Evolutionary conservation across 1,140 invertebrate species (phyloP).

Genomic region (Psilanteris sp.): DNA sequence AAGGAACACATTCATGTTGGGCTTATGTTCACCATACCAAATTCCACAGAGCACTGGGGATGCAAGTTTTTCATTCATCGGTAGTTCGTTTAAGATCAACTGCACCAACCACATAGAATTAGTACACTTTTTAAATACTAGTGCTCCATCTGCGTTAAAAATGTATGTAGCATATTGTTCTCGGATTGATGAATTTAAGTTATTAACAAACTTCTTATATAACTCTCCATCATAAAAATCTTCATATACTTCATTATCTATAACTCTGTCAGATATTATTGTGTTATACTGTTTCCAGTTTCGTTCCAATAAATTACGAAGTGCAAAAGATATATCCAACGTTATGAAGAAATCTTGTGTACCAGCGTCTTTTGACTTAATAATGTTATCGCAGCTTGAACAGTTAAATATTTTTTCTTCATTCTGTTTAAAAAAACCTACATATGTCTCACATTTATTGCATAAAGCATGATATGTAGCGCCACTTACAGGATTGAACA

Average conservation of each 20-base stretch:
- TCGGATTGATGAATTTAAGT: too few species aligned
- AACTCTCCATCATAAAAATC: slow-evolving; percentile 17
- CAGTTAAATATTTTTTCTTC: slow-evolving; percentile 2
- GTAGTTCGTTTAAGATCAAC: too few species aligned
- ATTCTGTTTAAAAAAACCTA: slow-evolving; percentile 1
- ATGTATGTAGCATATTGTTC: too few species aligned
- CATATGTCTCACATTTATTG: slow-evolving; percentile 3
- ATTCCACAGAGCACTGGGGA: too few species aligned
- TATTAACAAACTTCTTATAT: too few species aligned
- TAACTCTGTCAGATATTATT: slow-evolving; percentile 5
- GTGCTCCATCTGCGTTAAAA: too few species aligned
- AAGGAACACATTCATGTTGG: too few species aligned
- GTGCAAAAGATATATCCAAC: slow-evolving; percentile 4
- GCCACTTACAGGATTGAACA: slow-evolving; percentile 3
- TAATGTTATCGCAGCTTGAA: slow-evolving; percentile 1
- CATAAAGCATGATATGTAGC: slow-evolving; percentile 5
- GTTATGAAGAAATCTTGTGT: slow-evolving; percentile 30
- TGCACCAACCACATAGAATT: too few species aligned
- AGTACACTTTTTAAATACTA: too few species aligned
- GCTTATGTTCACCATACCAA: too few species aligned
- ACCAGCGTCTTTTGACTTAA: slow-evolving; percentile 6
- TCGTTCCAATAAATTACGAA: slow-evolving; percentile 12
- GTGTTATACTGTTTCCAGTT: slow-evolving; percentile 3
- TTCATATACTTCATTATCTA: background rate
- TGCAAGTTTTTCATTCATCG: too few species aligned